Evolutionary conservation across 2,888 invertebrate genomes (phyloP), one percentile per base, ranked within the genome.

Genomic region (Hirtodrosophila duncani): DNA sequence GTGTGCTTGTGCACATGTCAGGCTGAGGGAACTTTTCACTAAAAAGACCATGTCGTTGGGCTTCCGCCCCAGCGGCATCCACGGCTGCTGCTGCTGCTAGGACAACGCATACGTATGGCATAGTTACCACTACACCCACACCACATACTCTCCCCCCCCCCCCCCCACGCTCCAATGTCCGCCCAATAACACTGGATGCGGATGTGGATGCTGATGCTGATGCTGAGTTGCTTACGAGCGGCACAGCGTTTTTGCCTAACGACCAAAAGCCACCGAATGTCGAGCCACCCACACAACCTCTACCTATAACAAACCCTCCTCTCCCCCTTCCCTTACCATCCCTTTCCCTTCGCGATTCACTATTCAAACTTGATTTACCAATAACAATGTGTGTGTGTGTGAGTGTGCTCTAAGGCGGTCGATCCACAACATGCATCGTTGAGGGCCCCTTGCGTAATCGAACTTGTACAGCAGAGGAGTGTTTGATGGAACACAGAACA

Each of bases 221-320:
- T n/a, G n/a, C n/a, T n/a, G n/a, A n/a, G n/a, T n/a, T n/a, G n/a
- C n/a, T n/a, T n/a, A n/a, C n/a, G n/a, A n/a, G n/a, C n/a, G n/a
- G n/a, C 52, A 20, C 43, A 43, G 56, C 52, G 58, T 49, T 58
- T 41, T 43, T 60, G 59, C 68, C 60, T 64, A 69, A 69, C 77
- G 77, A 69, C 70, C 74, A 78, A 46, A 56, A 44, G 41, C 33
- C 30, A 30, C 26, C 20, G 17, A n/a, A n/a, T n/a, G n/a, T n/a
- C n/a, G n/a, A n/a, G 27, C 34, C 17, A 4, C 20, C 26, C 18
- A 11, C 10, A 11, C 16, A 20, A 13, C 3, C 9, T 2, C n/a
- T n/a, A n/a, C n/a, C n/a, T n/a, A n/a, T n/a, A n/a, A n/a, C n/a
- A n/a, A n/a, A n/a, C n/a, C n/a, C n/a, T n/a, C n/a, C 8, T 11